Evolutionary conservation across 1,140 invertebrate species (phyloP), one percentile per base, ranked within the genome.

Genomic region (Diabrotica undecimpunctata): DNA sequence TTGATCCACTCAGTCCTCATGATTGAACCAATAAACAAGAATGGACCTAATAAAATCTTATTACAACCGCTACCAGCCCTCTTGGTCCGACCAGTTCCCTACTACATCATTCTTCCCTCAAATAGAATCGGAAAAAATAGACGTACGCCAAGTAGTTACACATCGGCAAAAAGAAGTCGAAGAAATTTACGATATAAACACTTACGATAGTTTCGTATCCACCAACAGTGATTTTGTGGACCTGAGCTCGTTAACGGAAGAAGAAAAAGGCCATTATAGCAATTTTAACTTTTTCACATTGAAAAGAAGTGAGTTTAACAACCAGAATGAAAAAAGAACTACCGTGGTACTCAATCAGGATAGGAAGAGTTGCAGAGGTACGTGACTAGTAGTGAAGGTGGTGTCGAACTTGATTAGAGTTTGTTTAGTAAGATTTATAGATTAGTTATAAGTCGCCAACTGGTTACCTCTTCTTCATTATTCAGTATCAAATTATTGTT

Each of bases 21-120:
- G 25, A 25, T 25, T 25, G 25, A 25, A 25, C 41, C n/a, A 58
- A 58, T 4, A 38, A 9, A 10, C 25, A 36, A 39, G 69, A 36
- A 64, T 72, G 59, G 72, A 75, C 50, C 55, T 75, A 12, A 70
- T 75, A 70, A 71, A 73, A 58, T 39, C 66, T 9, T 70, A 66
- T 61, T 68, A 63, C 64, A 56, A 65, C 51, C 53, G 66, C 7
- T 70, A 68, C 13, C 13, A 54, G 10, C 37, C 38, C 36, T 12
- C 25, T 6, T 14, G 38, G n/a, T 6, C 51, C 5, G 39, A 59
- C 14, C 52, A 64, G 14, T 60, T 37, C 13, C 46, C 61, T 8
- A 38, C 53, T 11, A 9, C 35, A 9, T 41, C 38, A 36, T 62
- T 36, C 25, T 59, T 64, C 13, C n/a, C 10, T 7, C 54, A 62